Conservation (phyloP, 2,797 vertebrate genomes). For the Falco biarmicus region DNA sequence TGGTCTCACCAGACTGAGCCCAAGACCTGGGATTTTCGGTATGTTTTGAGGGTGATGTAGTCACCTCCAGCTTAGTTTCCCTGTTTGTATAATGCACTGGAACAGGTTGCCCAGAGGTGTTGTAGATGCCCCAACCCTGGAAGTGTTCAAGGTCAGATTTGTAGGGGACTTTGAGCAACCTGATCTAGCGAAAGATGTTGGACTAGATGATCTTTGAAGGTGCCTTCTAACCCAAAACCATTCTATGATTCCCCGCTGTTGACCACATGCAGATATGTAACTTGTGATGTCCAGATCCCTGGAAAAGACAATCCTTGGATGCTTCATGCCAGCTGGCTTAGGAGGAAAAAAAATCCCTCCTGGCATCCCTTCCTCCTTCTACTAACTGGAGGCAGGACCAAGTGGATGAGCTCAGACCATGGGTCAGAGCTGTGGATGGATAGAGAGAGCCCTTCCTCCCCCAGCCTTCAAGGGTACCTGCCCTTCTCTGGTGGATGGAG, state of each 20-base stretch:
- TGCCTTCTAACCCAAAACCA: not conserved
- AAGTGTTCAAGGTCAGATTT: not conserved
- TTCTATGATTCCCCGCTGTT: not conserved
- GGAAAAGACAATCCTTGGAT: not conserved
- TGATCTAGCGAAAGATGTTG: not conserved
- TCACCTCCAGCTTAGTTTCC: not conserved
- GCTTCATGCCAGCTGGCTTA: not conserved
- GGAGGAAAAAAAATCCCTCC: not conserved
- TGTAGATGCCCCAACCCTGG: not conserved
- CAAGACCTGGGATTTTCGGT: not conserved
- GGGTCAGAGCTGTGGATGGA: not conserved
- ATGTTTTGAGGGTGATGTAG: not conserved
- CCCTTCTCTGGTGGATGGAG: not conserved
- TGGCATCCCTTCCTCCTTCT: not conserved
- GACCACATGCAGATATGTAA: accelerated
- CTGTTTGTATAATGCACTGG: not conserved
- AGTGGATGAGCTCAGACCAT: not conserved
- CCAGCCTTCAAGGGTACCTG: not conserved
- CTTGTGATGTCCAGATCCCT: not conserved
- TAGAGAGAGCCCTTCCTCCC: not conserved
- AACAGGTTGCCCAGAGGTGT: not conserved
- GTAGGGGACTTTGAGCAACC: not conserved
- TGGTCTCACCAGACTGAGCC: not conserved
- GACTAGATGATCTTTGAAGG: not conserved
- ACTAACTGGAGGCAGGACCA: not conserved